Percentiles rank a stretch among this genome's conserved stretches.
Conservation (phyloP, 92 coral and sea anemone species). For the Zoanthus sansibaricus region DNA sequence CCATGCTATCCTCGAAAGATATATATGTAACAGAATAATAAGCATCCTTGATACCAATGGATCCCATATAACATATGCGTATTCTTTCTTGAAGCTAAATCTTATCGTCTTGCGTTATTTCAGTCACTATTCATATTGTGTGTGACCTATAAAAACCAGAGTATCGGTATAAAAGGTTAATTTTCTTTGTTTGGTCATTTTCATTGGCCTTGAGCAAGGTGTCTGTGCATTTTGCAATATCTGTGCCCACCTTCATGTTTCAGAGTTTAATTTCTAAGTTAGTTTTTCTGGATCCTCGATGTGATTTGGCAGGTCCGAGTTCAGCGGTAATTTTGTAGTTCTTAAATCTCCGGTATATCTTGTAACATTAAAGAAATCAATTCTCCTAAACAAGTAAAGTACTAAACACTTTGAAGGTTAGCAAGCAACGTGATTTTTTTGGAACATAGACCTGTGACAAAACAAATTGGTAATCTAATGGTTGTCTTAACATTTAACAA, state of each 20-base stretch:
- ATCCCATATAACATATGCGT: constrained; percentile 17
- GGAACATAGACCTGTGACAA: no score
- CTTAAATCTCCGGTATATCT: no score
- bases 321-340: background rate
- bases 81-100: constrained; percentile 47
- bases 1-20: background rate
- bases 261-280: background rate
- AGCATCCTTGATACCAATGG: background rate
- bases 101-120: constrained; percentile 40
- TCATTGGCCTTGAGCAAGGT: constrained; percentile 14
- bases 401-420: no score
- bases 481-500: no score
- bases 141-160: constrained; percentile 51
- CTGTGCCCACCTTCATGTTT: constrained; percentile 44
- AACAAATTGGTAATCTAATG: no score
- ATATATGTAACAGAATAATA: constrained; percentile 20
- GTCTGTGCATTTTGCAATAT: constrained; percentile 53
- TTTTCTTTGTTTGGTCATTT: constrained; percentile 18
- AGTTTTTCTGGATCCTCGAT: no score
- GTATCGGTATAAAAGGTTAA: constrained; percentile 35
- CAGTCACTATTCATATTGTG: constrained; percentile 48
- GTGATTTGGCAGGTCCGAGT: background rate
- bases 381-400: no score
- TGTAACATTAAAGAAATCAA: background rate
- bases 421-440: no score